These are phyloP conservation scores for Watsonalla binaria DNA, from an alignment of 2,888 invertebrate genomes.

Conservation along the genomic window DNA sequence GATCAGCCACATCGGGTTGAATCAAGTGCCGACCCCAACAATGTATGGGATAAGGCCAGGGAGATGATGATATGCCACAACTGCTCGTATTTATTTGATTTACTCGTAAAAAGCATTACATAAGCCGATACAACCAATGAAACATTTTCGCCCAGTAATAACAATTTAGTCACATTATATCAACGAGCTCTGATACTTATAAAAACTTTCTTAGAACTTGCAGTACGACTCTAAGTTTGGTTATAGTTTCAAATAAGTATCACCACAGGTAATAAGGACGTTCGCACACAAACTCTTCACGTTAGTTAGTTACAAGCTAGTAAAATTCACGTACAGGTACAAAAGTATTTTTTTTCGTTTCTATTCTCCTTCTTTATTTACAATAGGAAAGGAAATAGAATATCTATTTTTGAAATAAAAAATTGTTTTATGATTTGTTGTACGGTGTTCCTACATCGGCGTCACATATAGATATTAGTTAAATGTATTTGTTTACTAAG, in stretches of 20 bases:
- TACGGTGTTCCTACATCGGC: slow-evolving; percentile 19
- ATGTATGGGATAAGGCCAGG: too few relatives aligned
- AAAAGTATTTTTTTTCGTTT: slow-evolving; percentile 57
- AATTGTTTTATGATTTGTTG: too few relatives aligned
- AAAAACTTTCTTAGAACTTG: not conserved
- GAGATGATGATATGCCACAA: too few relatives aligned
- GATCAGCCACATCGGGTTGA: too few relatives aligned
- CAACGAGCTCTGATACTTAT: slow-evolving; percentile 8
- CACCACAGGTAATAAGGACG: slow-evolving; percentile 6
- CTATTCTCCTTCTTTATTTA: slow-evolving; percentile 49
- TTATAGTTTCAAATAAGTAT: not conserved
- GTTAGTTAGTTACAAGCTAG: slow-evolving; percentile 42
- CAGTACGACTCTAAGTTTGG: slow-evolving; percentile 8
- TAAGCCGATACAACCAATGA: slow-evolving; percentile 23
- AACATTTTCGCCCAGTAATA: slow-evolving; percentile 32
- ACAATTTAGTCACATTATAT: slow-evolving; percentile 26
- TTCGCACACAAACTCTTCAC: slow-evolving; percentile 18
- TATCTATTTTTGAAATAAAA: slow-evolving; percentile 28
- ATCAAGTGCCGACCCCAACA: too few relatives aligned
- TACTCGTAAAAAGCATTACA: too few relatives aligned
- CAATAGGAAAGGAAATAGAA: slow-evolving; percentile 45
- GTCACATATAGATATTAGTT: slow-evolving; percentile 23
- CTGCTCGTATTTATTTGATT: too few relatives aligned
- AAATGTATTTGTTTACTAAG: slow-evolving; percentile 41
- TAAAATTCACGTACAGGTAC: slow-evolving; percentile 66